Evolutionary conservation across 2,888 invertebrate genomes (phyloP).

Genomic region (Heliconius ethilla): DNA sequence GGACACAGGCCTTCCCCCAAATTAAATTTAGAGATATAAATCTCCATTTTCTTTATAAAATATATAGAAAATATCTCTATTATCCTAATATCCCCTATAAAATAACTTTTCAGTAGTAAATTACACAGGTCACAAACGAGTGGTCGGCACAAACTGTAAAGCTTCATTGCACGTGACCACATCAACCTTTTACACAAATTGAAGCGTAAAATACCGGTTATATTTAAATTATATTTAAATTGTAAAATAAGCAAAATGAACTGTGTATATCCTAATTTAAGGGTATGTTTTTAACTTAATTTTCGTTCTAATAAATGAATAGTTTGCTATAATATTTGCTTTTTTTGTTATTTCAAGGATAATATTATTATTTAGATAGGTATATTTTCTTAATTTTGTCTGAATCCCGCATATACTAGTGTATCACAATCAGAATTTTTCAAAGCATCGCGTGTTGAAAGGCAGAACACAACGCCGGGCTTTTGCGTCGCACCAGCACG

Average conservation of each 20-base stretch:
- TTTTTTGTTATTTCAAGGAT: not conserved
- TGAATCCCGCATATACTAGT: no score
- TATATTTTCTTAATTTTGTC: no score
- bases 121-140: conserved; percentile 17
- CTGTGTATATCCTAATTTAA: not conserved
- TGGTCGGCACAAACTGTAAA: conserved; percentile 24
- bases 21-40: not conserved
- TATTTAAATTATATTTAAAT: conserved; percentile 14
- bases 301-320: not conserved
- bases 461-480: no score
- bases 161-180: conserved; percentile 24
- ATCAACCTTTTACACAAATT: conserved; percentile 27
- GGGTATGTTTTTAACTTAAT: not conserved
- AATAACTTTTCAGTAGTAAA: conserved; percentile 10
- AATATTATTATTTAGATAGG: not conserved
- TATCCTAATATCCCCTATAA: not conserved
- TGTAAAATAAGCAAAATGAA: not conserved
- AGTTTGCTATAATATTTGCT: not conserved
- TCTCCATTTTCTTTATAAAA: not conserved
- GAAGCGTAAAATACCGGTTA: conserved; percentile 11
- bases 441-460: no score
- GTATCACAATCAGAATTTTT: not conserved
- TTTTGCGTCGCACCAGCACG: no score
- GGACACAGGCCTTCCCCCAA: no score
- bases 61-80: not conserved